A percentile compares a stretch with the other conserved stretches of the same genome.
phyloP scores from a whole-genome alignment of 2,797 vertebrate genomes.

The Brotula barbata region DNA sequence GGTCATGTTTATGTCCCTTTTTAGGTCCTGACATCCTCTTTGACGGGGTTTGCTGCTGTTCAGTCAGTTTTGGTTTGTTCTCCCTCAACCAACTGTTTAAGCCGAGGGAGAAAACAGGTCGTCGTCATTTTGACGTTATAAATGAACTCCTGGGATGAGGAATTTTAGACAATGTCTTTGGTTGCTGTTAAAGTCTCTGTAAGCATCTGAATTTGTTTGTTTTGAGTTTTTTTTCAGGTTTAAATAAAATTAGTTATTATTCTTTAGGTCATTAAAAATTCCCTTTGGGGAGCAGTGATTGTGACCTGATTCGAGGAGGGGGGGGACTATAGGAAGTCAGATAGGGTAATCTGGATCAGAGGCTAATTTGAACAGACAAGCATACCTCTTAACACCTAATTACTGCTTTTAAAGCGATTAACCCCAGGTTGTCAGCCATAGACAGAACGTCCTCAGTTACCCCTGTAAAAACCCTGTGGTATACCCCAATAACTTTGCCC shows the following conservation, averaged over 20 bases:
- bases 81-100: background rate
- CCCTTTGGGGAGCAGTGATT: conserved; percentile 43
- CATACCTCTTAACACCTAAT: conserved; percentile 76
- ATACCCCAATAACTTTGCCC: conserved; percentile 42
- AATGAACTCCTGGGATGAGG: background rate
- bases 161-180: background rate
- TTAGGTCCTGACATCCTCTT: background rate
- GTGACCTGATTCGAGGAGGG: conserved; percentile 44
- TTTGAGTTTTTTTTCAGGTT: conserved; percentile 23
- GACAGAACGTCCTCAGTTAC: conserved; percentile 64
- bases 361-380: conserved; percentile 77
- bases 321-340: conserved; percentile 66
- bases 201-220: conserved; percentile 2
- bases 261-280: conserved; percentile 40
- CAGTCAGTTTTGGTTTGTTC: conserved; percentile 10
- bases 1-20: no score
- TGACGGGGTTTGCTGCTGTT: conserved; percentile 21
- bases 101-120: conserved; percentile 3
- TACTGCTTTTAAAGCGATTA: conserved; percentile 78
- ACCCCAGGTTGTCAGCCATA: conserved; percentile 67
- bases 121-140: conserved; percentile 6
- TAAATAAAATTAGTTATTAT: conserved; percentile 20
- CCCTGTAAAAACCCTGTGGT: conserved; percentile 51
- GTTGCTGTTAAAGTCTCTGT: background rate
- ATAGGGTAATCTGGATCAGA: conserved; percentile 63